Evolutionary conservation across 2,113 vertebrate species (phyloP).

Genomic region (Tautogolabrus adspersus): DNA sequence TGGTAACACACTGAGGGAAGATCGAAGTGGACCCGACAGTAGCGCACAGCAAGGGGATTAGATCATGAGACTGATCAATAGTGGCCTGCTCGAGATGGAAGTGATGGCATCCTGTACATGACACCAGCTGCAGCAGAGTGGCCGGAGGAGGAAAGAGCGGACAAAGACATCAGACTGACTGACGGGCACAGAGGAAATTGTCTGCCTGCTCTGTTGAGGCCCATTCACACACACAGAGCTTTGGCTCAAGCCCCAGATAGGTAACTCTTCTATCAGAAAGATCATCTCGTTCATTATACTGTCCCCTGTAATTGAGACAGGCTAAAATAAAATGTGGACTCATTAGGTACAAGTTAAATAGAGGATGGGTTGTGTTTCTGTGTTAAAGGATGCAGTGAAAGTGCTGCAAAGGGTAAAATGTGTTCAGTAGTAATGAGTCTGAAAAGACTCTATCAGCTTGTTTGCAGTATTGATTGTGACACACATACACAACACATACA

Average conservation of each 20-base stretch:
- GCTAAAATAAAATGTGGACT: constrained; percentile 55
- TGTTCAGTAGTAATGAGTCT: constrained; percentile 56
- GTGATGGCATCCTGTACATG: constrained; percentile 50
- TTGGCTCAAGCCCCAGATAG: constrained; percentile 43
- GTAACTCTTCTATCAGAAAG: constrained; percentile 42
- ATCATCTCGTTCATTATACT: constrained; percentile 56
- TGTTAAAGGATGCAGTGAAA: constrained; percentile 23
- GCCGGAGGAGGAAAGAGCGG: constrained; percentile 19
- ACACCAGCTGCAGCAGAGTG: constrained; percentile 28
- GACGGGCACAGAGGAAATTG: constrained; percentile 47
- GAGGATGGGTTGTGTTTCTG: constrained; percentile 25
- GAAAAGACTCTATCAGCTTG: constrained; percentile 42
- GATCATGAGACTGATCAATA: constrained; percentile 74
- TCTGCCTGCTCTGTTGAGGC: constrained; percentile 36
- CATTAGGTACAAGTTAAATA: constrained; percentile 51
- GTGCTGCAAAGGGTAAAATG: constrained; percentile 29
- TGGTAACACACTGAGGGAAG: constrained; percentile 42
- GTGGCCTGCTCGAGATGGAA: constrained; percentile 51
- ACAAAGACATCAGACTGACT: constrained; percentile 53
- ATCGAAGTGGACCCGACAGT: constrained; percentile 57
- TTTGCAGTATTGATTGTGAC: constrained; percentile 42
- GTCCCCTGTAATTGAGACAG: constrained; percentile 60
- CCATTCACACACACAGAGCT: constrained; percentile 42
- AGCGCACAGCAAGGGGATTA: constrained; percentile 62
- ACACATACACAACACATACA: neutral